A percentile compares a stretch with the other conserved stretches of the same genome.
Conservation (phyloP, 2,797 vertebrate genomes). For the Lacerta viridis region DNA sequence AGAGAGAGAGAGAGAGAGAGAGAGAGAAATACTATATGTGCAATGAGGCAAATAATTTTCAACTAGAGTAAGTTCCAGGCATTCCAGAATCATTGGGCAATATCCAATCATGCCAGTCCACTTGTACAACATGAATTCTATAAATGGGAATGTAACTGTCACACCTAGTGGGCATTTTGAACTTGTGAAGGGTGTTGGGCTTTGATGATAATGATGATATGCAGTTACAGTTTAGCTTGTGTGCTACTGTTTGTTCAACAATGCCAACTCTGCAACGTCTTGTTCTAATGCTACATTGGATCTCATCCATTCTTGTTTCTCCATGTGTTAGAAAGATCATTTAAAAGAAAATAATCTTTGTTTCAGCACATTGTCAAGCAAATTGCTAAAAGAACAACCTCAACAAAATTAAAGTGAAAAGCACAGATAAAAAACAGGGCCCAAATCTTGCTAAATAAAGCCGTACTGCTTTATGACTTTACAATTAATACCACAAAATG, state of each 20-base stretch:
- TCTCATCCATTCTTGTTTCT: background rate
- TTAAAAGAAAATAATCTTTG: slow-evolving; percentile 48
- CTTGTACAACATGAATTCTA: too few species aligned
- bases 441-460: slow-evolving; percentile 58
- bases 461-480: slow-evolving; percentile 68
- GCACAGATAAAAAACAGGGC: slow-evolving; percentile 71
- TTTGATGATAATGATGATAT: too few species aligned
- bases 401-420: slow-evolving; percentile 49
- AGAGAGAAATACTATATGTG: background rate
- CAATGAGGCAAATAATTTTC: background rate
- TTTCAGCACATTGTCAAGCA: slow-evolving; percentile 51
- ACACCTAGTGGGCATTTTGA: too few species aligned
- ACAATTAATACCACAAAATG: slow-evolving; percentile 77
- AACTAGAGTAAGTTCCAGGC: background rate
- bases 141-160: too few species aligned
- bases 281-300: too few species aligned
- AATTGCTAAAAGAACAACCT: slow-evolving; percentile 37
- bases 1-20: too few species aligned
- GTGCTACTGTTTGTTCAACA: slow-evolving; percentile 7
- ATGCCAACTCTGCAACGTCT: background rate
- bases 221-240: background rate
- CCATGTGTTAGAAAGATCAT: background rate
- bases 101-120: too few species aligned
- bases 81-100: background rate
- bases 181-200: too few species aligned